A percentile compares a stretch with the other conserved stretches of the same genome.
Conservation (phyloP, 53 echinoderm and acorn worm species). For the Holothuria leucospilota region DNA sequence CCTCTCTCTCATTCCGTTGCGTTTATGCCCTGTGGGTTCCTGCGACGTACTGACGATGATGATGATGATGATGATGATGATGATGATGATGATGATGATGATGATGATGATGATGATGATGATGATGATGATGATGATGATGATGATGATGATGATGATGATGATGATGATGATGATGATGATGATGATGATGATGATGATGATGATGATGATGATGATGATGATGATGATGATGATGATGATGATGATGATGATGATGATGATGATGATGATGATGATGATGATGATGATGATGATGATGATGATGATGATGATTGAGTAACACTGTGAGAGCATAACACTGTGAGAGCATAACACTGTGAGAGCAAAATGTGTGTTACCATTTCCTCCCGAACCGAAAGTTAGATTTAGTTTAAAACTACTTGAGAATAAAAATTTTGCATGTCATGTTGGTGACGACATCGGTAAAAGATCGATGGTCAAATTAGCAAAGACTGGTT, state of each 20-base stretch:
- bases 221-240: constrained; percentile 62
- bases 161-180: constrained; percentile 56
- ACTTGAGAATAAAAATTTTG: too few species aligned
- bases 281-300: constrained; percentile 61
- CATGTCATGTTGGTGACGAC: too few species aligned
- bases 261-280: constrained; percentile 62
- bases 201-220: constrained; percentile 61
- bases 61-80: constrained; percentile 48
- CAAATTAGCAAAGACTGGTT: too few species aligned
- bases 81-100: constrained; percentile 61
- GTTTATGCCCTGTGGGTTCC: too few species aligned
- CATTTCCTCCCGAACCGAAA: too few species aligned
- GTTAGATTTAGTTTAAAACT: too few species aligned
- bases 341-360: not conserved
- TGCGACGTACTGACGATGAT: constrained; percentile 28
- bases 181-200: constrained; percentile 48
- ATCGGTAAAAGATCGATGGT: too few species aligned
- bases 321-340: not conserved
- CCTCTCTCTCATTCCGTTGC: too few species aligned
- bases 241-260: constrained; percentile 64
- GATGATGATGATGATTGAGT: constrained; percentile 37
- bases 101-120: constrained; percentile 46
- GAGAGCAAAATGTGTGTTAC: too few species aligned
- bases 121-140: constrained; percentile 53
- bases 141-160: constrained; percentile 58